These are phyloP conservation scores for Venturia canescens DNA, from an alignment of 1,140 invertebrate genomes.

Conservation along the genomic window DNA sequence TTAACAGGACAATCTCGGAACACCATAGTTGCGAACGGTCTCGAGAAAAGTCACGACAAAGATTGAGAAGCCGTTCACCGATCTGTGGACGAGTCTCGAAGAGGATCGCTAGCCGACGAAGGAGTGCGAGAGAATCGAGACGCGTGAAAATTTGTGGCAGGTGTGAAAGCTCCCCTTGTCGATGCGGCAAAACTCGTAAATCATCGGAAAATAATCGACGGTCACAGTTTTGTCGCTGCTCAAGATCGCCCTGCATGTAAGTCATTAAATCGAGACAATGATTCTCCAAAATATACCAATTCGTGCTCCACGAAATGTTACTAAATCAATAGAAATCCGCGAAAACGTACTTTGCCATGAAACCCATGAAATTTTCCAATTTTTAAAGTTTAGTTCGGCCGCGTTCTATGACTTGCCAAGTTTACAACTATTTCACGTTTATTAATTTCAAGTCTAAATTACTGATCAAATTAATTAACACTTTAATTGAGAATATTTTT, in stretches of 20 bases:
- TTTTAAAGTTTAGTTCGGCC: no score
- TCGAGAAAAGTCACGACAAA: not conserved
- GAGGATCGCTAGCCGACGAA: conserved; percentile 29
- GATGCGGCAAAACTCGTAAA: conserved; percentile 51
- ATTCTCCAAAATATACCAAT: no score
- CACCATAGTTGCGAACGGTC: conserved; percentile 38
- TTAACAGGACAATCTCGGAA: conserved; percentile 38
- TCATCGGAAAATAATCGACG: conserved; percentile 49
- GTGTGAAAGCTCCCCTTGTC: conserved; percentile 57
- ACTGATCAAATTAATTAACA: no score
- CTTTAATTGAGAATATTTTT: no score
- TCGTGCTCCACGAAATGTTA: no score
- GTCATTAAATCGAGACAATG: conserved; percentile 10
- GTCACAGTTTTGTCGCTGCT: conserved; percentile 69
- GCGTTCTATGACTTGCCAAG: no score
- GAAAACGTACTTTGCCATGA: no score
- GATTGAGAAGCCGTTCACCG: conserved; percentile 40
- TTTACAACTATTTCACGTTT: no score
- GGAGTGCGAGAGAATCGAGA: conserved; percentile 6
- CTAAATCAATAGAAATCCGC: no score
- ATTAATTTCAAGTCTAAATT: no score
- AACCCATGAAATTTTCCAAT: no score
- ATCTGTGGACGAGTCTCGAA: conserved; percentile 36
- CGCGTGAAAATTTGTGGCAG: conserved; percentile 45
- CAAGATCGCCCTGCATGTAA: conserved; percentile 65